Base-by-base conservation (phyloP, 2,888 invertebrate genomes). In the Baccha elongata region DNA sequence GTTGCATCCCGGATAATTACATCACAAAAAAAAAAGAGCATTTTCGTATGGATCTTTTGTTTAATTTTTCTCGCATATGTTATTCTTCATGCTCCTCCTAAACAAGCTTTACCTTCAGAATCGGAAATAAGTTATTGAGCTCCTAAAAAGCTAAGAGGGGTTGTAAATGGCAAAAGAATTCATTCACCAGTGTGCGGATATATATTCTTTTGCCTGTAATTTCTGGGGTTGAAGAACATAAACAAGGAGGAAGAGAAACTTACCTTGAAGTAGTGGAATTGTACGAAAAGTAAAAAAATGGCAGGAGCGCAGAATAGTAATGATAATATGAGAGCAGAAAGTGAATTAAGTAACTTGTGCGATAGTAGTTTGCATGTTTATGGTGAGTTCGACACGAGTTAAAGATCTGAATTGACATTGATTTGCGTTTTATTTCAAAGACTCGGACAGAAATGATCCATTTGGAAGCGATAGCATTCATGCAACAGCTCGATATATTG, bases 401-500 rank as follows among this genome's bases (percentile, higher is more conserved):
- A 40, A 1, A 13, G 13, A 5, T 13, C 2, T 40, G 13, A 13
- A 13, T 13, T 4, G 37, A 40, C n/a, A 3, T 40, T 6, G 10
- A 3, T 13, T 13, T 13, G n/a, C 6, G 10, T 32, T 19, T 21
- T 46, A 32, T 10, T 19, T 69, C 50, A 17, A 10, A 81, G 81
- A 81, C 50, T 71, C 81, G 3, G 81, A 81, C 26, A 81, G 52
- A 26, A 78, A 64, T 21, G 83, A 83, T 62, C 83, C 83, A 3
- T 83, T 83, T 40, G 83, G 68, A 1, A 72, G 68, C 40, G 83
- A 83, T 13, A 88, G 71, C n/a, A 87, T 85, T 15, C 87, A 87
- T 46, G 88, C 87, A 19, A 88, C 89, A 3, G 88, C 88, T 8
- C 86, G 88, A 19, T 89, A 88, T 79, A 85, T 87, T 19, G 80